phyloP scores from a whole-genome alignment of 2,113 vertebrate species.

The Chrysemys picta region DNA sequence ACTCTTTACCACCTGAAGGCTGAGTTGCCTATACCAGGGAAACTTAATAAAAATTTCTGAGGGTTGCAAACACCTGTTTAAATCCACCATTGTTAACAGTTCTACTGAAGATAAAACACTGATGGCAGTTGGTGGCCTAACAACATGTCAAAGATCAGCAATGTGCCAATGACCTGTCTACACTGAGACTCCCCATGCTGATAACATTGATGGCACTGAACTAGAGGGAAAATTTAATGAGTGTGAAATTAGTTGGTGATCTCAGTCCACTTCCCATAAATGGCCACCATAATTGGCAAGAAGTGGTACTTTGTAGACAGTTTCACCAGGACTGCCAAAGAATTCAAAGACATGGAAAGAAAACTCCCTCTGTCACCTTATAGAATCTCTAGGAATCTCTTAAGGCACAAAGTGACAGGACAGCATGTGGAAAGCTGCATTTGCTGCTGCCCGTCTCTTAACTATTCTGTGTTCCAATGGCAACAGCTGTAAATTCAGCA shows the following conservation, averaged over 20 bases:
- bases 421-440: slow-evolving; percentile 48
- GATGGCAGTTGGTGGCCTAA: not conserved
- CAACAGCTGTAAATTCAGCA: slow-evolving; percentile 63
- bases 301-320: not conserved
- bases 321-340: slow-evolving; percentile 20
- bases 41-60: not conserved
- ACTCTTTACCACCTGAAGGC: not conserved
- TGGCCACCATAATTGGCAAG: not conserved
- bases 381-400: no score
- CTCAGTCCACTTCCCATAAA: not conserved
- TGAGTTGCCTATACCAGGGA: not conserved
- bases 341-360: slow-evolving; percentile 34
- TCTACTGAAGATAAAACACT: not conserved
- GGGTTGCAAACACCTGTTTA: accelerated
- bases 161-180: accelerated
- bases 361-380: slow-evolving; percentile 1
- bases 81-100: not conserved
- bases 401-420: slow-evolving; percentile 25
- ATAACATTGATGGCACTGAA: not conserved
- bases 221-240: not conserved
- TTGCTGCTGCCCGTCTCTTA: slow-evolving; percentile 31
- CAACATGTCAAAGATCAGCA: not conserved
- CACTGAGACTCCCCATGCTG: not conserved
- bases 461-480: slow-evolving; percentile 35
- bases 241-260: slow-evolving; percentile 1